phyloP scores from a whole-genome alignment of 2,113 vertebrate genomes.

The Varanus salvator region DNA sequence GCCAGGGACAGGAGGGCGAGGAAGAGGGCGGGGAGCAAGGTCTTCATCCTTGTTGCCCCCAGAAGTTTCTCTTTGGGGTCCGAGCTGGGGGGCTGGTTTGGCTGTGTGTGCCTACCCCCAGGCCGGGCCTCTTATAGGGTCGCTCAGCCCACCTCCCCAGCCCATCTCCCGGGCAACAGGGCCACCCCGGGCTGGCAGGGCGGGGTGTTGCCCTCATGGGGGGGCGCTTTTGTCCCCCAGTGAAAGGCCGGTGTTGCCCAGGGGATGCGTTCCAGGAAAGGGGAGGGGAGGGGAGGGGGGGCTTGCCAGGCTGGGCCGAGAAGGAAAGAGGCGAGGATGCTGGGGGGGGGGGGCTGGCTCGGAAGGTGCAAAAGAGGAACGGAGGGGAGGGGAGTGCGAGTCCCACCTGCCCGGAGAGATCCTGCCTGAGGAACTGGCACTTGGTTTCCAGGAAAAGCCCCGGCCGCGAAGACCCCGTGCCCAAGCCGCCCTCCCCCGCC shows the following conservation, averaged over 20 bases:
- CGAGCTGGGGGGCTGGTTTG: background rate
- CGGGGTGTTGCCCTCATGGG: no score
- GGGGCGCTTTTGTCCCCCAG: background rate
- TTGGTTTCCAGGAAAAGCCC: background rate
- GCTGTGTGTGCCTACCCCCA: background rate
- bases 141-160: background rate
- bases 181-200: background rate
- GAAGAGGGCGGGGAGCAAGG: background rate
- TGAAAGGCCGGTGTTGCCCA: background rate
- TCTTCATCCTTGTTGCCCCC: background rate
- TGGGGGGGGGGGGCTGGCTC: no score
- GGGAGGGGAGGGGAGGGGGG: background rate
- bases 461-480: no score
- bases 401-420: no score
- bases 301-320: background rate
- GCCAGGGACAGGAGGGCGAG: background rate
- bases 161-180: conserved; percentile 27
- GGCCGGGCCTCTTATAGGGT: background rate
- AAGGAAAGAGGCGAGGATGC: no score
- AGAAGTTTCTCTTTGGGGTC: background rate
- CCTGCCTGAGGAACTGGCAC: no score
- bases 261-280: background rate
- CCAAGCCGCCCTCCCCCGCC: background rate
- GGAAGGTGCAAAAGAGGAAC: background rate
- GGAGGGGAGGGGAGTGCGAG: background rate